A percentile compares a stretch with the other conserved stretches of the same genome.
These are phyloP conservation scores for Stigmatopora argus DNA, from an alignment of 2,113 vertebrate species.

Conservation along the genomic window DNA sequence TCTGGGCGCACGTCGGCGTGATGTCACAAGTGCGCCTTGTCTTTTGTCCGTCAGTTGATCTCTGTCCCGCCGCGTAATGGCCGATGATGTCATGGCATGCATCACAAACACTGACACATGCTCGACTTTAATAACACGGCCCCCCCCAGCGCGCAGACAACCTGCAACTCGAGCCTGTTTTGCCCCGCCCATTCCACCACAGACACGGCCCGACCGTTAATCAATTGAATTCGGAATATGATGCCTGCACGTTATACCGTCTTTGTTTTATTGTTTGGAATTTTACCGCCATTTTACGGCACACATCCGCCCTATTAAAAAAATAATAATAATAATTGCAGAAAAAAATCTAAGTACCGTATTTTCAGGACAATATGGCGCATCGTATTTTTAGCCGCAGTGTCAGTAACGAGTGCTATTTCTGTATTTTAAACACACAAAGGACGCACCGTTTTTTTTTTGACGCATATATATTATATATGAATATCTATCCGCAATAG, in stretches of 20 bases:
- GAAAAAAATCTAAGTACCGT: too few relatives aligned
- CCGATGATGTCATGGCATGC: constrained; percentile 71
- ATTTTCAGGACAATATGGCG: too few relatives aligned
- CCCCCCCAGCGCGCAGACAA: constrained; percentile 30
- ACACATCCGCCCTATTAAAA: not conserved
- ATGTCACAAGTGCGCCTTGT: not conserved
- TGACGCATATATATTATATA: too few relatives aligned
- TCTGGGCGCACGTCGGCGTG: not conserved
- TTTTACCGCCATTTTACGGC: not conserved
- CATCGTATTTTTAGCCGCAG: too few relatives aligned
- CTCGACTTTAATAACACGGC: constrained; percentile 59
- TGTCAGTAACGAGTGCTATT: too few relatives aligned
- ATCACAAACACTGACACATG: constrained; percentile 69
- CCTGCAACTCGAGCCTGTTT: constrained; percentile 64
- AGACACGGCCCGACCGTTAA: constrained; percentile 43
- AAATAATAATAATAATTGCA: too few relatives aligned
- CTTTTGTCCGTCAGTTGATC: constrained; percentile 49
- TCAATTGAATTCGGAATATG: constrained; percentile 62
- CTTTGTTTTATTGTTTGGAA: constrained; percentile 5
- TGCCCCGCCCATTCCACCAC: constrained; percentile 15
- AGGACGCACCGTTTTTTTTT: too few relatives aligned
- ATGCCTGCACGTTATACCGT: constrained; percentile 29
- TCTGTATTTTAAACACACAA: too few relatives aligned
- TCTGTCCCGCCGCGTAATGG: constrained; percentile 62
- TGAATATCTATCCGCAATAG: too few relatives aligned